A percentile compares a stretch with the other conserved stretches of the same genome.
phyloP scores from a whole-genome alignment of 2,888 invertebrate species.

The Microctonus aethiopoides region DNA sequence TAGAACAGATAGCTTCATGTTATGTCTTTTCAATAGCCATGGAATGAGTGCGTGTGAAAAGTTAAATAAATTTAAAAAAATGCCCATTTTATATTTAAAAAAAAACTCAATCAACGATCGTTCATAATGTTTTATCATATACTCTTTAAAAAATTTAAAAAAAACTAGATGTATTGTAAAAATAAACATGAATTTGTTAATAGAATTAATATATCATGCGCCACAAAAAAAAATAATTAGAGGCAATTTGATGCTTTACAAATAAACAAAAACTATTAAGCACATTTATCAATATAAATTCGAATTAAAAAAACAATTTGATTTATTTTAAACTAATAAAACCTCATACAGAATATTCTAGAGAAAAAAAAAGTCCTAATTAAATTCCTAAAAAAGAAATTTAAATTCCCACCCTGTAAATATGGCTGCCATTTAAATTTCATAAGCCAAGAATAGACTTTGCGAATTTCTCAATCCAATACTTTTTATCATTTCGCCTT shows the following conservation, averaged over 20 bases:
- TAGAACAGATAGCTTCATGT: conserved; percentile 13
- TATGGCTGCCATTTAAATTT: not conserved
- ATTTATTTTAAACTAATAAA: no score
- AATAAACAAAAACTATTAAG: not conserved
- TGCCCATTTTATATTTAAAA: conserved; percentile 20
- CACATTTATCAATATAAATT: not conserved
- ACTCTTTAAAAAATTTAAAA: not conserved
- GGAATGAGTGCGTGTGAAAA: conserved; percentile 1
- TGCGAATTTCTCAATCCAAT: not conserved
- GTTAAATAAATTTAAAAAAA: not conserved
- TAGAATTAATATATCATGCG: not conserved
- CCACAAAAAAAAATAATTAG: not conserved
- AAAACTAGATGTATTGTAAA: not conserved
- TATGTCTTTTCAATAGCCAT: not conserved
- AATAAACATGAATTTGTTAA: not conserved
- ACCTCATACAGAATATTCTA: no score
- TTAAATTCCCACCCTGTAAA: not conserved
- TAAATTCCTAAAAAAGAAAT: no score
- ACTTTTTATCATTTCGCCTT: no score
- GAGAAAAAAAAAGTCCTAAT: no score
- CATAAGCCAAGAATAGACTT: not conserved
- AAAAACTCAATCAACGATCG: not conserved
- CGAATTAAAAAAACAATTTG: no score
- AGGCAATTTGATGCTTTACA: not conserved
- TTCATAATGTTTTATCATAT: not conserved